Percentiles rank a stretch among this genome's conserved stretches.
phyloP scores from a whole-genome alignment of 2,113 vertebrate species.

The Protobothrops flavoviridis region DNA sequence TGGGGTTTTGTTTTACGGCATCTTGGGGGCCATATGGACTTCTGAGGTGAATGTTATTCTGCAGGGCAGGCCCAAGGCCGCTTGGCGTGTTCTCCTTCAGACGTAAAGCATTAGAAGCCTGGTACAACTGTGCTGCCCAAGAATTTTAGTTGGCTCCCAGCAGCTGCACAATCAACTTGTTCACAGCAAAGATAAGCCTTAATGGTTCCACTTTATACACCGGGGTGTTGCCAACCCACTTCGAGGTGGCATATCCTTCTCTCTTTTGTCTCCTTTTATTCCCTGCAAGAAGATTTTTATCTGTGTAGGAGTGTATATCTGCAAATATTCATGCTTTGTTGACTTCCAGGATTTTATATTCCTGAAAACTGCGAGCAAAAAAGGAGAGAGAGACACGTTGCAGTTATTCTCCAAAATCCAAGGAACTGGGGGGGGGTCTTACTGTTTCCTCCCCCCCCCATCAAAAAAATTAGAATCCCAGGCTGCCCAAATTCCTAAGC shows the following conservation, averaged over 20 bases:
- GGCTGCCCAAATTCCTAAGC: neutral
- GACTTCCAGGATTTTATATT: neutral
- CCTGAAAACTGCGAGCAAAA: neutral
- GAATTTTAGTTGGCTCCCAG: neutral
- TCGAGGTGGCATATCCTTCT: no score
- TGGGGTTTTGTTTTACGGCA: no score
- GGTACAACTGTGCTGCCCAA: neutral
- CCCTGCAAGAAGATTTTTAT: neutral
- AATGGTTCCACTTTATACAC: neutral
- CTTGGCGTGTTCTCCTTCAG: neutral
- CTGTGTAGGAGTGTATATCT: neutral
- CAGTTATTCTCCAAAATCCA: neutral
- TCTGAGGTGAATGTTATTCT: neutral
- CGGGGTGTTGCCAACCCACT: neutral
- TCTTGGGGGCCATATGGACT: neutral
- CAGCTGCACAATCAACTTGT: neutral
- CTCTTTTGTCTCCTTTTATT: neutral
- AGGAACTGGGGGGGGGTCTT: neutral
- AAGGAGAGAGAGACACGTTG: neutral
- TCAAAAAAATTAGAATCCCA: neutral
- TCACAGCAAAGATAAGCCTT: neutral
- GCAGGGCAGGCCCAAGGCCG: neutral
- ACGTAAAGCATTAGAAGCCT: neutral
- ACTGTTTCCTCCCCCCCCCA: neutral
- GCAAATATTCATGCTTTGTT: neutral